A percentile compares a stretch with the other conserved stretches of the same genome.
Conservation (phyloP, 2,113 vertebrate genomes). For the Erythrocercus mccallii region DNA sequence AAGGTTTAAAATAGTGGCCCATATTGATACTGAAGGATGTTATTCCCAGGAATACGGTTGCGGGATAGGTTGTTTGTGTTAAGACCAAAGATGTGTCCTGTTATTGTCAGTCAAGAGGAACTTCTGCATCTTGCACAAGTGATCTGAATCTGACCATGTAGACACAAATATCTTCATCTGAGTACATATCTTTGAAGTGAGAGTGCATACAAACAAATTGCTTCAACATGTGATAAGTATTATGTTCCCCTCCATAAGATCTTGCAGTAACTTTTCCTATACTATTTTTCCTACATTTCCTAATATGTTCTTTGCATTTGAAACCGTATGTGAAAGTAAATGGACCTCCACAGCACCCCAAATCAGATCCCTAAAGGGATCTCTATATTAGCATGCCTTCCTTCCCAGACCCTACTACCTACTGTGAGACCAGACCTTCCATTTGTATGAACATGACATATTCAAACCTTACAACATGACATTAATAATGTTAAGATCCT, state of each 20-base stretch:
- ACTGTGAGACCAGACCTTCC: not conserved
- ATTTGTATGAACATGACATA: not conserved
- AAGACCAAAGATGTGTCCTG: not conserved
- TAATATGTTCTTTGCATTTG: not conserved
- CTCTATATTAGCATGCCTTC: not conserved
- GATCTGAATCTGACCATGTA: not conserved
- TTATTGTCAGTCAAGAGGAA: not conserved
- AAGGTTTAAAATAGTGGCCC: not conserved
- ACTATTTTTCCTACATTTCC: not conserved
- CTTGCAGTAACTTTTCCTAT: not conserved
- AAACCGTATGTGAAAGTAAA: not conserved
- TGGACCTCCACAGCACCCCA: not conserved
- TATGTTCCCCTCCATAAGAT: not conserved
- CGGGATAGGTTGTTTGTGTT: not conserved
- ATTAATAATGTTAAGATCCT: not conserved
- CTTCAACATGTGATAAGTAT: not conserved
- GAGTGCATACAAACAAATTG: not conserved
- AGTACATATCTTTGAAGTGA: not conserved
- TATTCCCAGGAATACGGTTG: not conserved
- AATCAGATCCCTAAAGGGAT: not conserved
- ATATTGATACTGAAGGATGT: not conserved
- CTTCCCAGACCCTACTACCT: not conserved
- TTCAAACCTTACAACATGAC: rapidly evolving
- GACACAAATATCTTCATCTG: not conserved
- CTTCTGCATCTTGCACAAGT: not conserved